phyloP scores from a whole-genome alignment of 2,113 vertebrate species.

The Dascyllus trimaculatus region DNA sequence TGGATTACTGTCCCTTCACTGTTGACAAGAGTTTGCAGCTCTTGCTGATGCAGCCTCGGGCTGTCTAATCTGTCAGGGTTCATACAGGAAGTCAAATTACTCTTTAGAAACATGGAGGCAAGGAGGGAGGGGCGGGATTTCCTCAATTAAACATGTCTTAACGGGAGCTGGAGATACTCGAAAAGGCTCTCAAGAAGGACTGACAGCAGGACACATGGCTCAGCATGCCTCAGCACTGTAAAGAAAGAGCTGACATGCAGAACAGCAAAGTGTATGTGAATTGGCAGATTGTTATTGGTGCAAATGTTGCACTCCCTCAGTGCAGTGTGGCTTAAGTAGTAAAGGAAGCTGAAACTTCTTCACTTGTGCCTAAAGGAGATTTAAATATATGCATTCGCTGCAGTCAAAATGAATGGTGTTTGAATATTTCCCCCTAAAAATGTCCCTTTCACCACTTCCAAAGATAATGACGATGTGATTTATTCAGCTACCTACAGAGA shows the following conservation, averaged over 20 bases:
- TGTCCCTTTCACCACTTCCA: background rate
- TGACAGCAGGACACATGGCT: constrained; percentile 28
- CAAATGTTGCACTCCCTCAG: constrained; percentile 8
- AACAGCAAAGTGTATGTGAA: constrained; percentile 7
- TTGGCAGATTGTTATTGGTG: constrained; percentile 29
- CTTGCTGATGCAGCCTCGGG: constrained; percentile 56
- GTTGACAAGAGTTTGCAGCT: constrained; percentile 63
- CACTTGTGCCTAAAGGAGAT: background rate
- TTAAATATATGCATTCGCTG: background rate
- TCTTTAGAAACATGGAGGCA: constrained; percentile 45
- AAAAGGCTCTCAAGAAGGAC: constrained; percentile 34
- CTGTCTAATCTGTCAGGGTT: constrained; percentile 58
- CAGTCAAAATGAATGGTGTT: background rate
- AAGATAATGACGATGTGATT: background rate
- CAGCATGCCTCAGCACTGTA: constrained; percentile 27
- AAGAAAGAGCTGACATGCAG: constrained; percentile 27
- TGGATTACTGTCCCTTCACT: constrained; percentile 65
- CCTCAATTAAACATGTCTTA: constrained; percentile 55
- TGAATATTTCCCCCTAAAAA: background rate
- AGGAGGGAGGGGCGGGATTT: constrained; percentile 43
- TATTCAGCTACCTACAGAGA: too few relatives aligned
- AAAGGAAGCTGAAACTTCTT: constrained; percentile 6
- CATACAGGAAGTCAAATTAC: constrained; percentile 44
- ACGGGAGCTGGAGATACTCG: constrained; percentile 28
- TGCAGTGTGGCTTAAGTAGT: background rate